phyloP scores from a whole-genome alignment of 2,888 invertebrate species.

The Polymixis lichenea region DNA sequence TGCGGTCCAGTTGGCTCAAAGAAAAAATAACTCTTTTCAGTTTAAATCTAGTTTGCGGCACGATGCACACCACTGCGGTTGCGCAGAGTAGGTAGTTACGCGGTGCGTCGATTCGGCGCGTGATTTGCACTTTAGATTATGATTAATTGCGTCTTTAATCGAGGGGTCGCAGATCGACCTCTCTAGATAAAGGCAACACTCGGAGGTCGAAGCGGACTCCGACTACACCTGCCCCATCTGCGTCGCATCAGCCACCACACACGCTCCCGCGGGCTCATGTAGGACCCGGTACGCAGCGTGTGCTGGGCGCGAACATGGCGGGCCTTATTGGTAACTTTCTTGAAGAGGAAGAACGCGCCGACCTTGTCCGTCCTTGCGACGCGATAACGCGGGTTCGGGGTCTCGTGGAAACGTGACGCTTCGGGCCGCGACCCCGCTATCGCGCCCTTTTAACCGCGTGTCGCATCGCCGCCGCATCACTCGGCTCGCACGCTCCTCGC shows the following conservation, averaged over 20 bases:
- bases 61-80: constrained; percentile 38
- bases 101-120: constrained; percentile 56
- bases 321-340: constrained; percentile 37
- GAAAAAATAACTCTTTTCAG: constrained; percentile 14
- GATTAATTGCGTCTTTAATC: constrained; percentile 68
- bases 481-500: constrained; percentile 75
- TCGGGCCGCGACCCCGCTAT: constrained; percentile 84
- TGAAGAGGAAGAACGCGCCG: constrained; percentile 74
- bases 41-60: constrained; percentile 27
- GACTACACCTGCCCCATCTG: constrained; percentile 10
- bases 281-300: background rate
- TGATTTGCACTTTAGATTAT: constrained; percentile 70
- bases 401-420: constrained; percentile 79
- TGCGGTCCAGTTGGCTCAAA: constrained; percentile 1
- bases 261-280: background rate
- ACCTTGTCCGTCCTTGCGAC: constrained; percentile 86
- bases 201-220: constrained; percentile 73
- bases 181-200: constrained; percentile 69
- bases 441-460: constrained; percentile 82
- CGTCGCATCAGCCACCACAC: background rate
- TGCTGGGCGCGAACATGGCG: background rate
- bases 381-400: constrained; percentile 77
- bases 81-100: constrained; percentile 37
- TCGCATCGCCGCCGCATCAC: constrained; percentile 75
- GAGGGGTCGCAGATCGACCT: constrained; percentile 71